Evolutionary conservation across 1,140 invertebrate species (phyloP).

Genomic region (Drosophila guanche): DNA sequence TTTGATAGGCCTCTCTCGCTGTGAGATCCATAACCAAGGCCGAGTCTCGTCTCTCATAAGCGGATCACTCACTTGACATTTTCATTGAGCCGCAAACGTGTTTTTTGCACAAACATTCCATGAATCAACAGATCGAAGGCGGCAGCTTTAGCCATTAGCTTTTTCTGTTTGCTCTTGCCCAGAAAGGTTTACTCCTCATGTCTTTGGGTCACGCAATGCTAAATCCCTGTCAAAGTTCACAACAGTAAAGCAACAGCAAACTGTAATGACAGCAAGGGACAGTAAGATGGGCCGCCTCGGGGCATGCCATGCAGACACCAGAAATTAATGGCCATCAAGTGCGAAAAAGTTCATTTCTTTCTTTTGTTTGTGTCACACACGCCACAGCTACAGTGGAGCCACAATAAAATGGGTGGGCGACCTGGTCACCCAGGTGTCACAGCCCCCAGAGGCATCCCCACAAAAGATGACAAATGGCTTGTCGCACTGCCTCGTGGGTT

Average conservation of each 20-base stretch:
- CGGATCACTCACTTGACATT: constrained; percentile 51
- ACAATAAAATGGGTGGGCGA: constrained; percentile 20
- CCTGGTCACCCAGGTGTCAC: constrained; percentile 35
- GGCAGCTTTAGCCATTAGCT: constrained; percentile 24
- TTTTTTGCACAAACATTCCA: constrained; percentile 20
- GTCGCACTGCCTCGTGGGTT: constrained; percentile 32
- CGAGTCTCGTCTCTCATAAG: constrained; percentile 25
- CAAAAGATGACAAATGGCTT: constrained; percentile 45
- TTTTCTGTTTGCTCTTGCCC: constrained; percentile 28
- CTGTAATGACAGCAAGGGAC: constrained; percentile 15
- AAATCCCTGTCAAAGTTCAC: constrained; percentile 54
- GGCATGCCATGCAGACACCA: constrained; percentile 56
- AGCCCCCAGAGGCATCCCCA: constrained; percentile 21
- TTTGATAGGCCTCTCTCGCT: too few species aligned
- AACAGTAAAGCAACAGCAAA: constrained; percentile 28
- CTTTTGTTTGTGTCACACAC: constrained; percentile 17
- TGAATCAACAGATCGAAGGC: constrained; percentile 24
- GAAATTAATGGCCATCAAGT: constrained; percentile 68
- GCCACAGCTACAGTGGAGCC: too few species aligned
- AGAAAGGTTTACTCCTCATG: constrained; percentile 12
- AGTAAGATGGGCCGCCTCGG: constrained; percentile 24
- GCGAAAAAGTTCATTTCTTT: constrained; percentile 65
- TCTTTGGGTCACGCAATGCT: constrained; percentile 25
- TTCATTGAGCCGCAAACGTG: constrained; percentile 34
- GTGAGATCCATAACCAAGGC: constrained; percentile 38